A percentile compares a stretch with the other conserved stretches of the same genome.
phyloP scores from a whole-genome alignment of 1,140 invertebrate genomes.

The Drosophila oshimai region DNA sequence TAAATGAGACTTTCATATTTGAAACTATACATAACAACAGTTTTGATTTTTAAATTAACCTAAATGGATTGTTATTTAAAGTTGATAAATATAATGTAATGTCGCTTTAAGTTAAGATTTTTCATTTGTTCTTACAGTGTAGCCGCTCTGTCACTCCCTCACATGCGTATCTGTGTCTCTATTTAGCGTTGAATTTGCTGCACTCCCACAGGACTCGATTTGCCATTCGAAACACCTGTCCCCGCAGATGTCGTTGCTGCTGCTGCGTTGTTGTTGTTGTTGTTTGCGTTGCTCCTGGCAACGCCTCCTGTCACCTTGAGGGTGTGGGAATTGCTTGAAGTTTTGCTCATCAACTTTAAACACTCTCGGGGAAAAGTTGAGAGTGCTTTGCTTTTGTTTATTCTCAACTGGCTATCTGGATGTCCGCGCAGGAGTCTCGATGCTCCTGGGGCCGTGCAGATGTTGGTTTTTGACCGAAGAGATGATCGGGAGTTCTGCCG shows the following conservation, averaged over 20 bases:
- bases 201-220: slow-evolving; percentile 56
- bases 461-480: too few relatives aligned
- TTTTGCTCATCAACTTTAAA: background rate
- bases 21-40: too few relatives aligned
- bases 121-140: background rate
- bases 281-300: background rate
- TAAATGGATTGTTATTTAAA: too few relatives aligned
- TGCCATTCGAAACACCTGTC: slow-evolving; percentile 59
- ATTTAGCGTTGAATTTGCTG: slow-evolving; percentile 41
- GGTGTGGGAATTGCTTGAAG: background rate
- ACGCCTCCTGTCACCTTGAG: background rate
- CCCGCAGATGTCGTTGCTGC: background rate
- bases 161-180: background rate
- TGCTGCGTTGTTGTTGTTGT: background rate
- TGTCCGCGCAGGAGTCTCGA: too few relatives aligned
- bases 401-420: too few relatives aligned
- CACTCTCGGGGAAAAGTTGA: background rate
- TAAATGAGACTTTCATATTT: too few relatives aligned
- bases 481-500: too few relatives aligned
- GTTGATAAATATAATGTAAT: too few relatives aligned
- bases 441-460: too few relatives aligned
- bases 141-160: background rate
- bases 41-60: too few relatives aligned
- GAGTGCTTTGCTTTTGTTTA: background rate
- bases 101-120: background rate